Evolutionary conservation across 2,888 invertebrate species (phyloP), one percentile per base, ranked within the genome.

Genomic region (Neoaliturus tenellus): DNA sequence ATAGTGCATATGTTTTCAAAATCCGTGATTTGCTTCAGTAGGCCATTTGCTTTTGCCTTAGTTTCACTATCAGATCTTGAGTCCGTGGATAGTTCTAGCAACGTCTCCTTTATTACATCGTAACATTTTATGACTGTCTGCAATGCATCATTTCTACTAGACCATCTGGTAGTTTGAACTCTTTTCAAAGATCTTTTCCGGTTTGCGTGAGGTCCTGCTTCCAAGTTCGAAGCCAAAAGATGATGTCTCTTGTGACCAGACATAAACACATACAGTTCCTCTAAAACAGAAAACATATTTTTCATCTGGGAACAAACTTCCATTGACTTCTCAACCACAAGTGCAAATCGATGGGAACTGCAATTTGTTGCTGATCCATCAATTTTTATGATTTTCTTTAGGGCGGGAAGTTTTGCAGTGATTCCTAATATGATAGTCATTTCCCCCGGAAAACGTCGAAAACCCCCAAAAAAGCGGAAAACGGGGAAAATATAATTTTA

Each of bases 141-240:
- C n/a, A 69, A 25, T 12, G 73, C 69, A 28, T 69, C 48, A 51
- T 44, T 82, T 81, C 23, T 44, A 39, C 71, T 82, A 8, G 73
- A 71, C 82, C 82, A 69, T 48, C 82, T 71, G 17, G 82, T 82
- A 35, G 69, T 82, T 5, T 48, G 44, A n/a, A 71, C 82, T 71
- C 71, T 69, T 51, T 82, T 82, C 44, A 82, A 69, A 3, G 14
- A n/a, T 48, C 48, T 48, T 48, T 48, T 48, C 14, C 48, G 39
- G 39, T 39, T 39, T 48, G 10, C 17, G 2, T 17, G 8, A 17
- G 5, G 17, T 17, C 58, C 41, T 44, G 62, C 39, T 44, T 69
- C 71, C 28, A 82, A 25, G 17, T 82, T 82, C 33, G 62, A 20
- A 20, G 23, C 20, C n/a, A 82, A 71, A 28, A 71, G 12, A 33